phyloP scores from a whole-genome alignment of 2,113 vertebrate genomes.

The Sceloporus tristichus region DNA sequence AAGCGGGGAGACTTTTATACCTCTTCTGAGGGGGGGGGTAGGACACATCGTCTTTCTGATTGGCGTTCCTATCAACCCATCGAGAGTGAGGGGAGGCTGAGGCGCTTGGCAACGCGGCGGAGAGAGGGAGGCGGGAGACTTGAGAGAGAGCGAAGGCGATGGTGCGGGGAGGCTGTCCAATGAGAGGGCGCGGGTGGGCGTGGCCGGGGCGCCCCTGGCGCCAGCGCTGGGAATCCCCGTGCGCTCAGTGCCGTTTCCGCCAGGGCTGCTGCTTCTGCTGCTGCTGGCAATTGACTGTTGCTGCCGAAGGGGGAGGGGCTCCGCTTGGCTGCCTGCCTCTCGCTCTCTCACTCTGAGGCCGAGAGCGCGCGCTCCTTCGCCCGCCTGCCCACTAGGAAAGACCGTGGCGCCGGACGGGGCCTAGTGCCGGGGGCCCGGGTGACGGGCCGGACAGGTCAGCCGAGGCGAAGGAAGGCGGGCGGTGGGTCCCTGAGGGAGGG shows the following conservation, averaged over 20 bases:
- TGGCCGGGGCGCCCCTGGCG: constrained; percentile 85
- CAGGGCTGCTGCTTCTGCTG: constrained; percentile 80
- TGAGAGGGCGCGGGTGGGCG: constrained; percentile 69
- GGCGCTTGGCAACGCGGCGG: too few relatives aligned
- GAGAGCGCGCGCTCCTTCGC: constrained; percentile 69
- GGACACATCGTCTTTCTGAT: too few relatives aligned
- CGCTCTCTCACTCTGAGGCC: constrained; percentile 21
- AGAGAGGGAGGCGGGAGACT: accelerated
- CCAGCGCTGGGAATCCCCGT: constrained; percentile 90
- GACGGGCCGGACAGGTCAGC: constrained; percentile 45
- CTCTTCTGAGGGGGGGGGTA: too few relatives aligned
- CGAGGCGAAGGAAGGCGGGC: not conserved
- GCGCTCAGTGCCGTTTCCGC: constrained; percentile 92
- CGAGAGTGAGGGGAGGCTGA: too few relatives aligned
- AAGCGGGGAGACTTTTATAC: too few relatives aligned
- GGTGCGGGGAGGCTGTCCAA: constrained; percentile 69
- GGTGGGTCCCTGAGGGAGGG: not conserved
- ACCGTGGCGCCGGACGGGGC: constrained; percentile 89
- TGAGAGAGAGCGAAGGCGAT: too few relatives aligned
- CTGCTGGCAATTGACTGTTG: constrained; percentile 24
- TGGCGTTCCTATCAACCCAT: too few relatives aligned
- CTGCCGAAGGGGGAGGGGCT: constrained; percentile 85
- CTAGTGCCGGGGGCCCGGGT: constrained; percentile 76
- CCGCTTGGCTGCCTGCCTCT: constrained; percentile 63
- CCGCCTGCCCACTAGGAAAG: constrained; percentile 83